phyloP scores from a whole-genome alignment of 2,888 invertebrate genomes.

The Operophtera brumata region DNA sequence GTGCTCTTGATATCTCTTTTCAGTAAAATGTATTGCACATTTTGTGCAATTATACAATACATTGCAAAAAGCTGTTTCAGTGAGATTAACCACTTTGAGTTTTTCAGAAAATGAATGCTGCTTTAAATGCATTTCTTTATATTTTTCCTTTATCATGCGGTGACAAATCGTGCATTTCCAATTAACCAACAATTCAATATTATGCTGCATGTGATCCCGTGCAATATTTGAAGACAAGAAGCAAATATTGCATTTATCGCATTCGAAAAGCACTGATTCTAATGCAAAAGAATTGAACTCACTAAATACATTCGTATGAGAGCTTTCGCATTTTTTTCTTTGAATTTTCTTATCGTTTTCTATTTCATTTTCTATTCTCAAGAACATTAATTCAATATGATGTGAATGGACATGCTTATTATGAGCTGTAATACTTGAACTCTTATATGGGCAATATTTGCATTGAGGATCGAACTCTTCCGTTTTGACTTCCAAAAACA shows the following conservation, averaged over 20 bases:
- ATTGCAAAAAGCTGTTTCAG: slow-evolving; percentile 34
- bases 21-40: slow-evolving; percentile 55
- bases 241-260: slow-evolving; percentile 55
- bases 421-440: slow-evolving; percentile 28
- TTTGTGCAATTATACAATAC: slow-evolving; percentile 56
- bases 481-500: slow-evolving; percentile 28
- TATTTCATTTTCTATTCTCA: slow-evolving; percentile 15
- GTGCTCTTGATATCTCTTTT: slow-evolving; percentile 49
- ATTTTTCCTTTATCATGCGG: slow-evolving; percentile 51
- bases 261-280: slow-evolving; percentile 56
- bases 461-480: slow-evolving; percentile 46
- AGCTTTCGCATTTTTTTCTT: slow-evolving; percentile 8
- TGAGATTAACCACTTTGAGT: slow-evolving; percentile 45
- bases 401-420: slow-evolving; percentile 36
- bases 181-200: slow-evolving; percentile 46
- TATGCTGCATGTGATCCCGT: slow-evolving; percentile 50
- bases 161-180: slow-evolving; percentile 58
- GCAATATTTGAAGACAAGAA: slow-evolving; percentile 54
- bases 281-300: slow-evolving; percentile 31
- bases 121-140: slow-evolving; percentile 49
- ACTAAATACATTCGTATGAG: not conserved
- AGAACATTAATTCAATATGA: slow-evolving; percentile 29
- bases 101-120: slow-evolving; percentile 51
- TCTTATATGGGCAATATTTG: slow-evolving; percentile 41
- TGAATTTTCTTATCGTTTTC: slow-evolving; percentile 5